These are phyloP conservation scores for Eriosoma lanigerum DNA, from an alignment of 1,140 invertebrate species.

Conservation along the genomic window DNA sequence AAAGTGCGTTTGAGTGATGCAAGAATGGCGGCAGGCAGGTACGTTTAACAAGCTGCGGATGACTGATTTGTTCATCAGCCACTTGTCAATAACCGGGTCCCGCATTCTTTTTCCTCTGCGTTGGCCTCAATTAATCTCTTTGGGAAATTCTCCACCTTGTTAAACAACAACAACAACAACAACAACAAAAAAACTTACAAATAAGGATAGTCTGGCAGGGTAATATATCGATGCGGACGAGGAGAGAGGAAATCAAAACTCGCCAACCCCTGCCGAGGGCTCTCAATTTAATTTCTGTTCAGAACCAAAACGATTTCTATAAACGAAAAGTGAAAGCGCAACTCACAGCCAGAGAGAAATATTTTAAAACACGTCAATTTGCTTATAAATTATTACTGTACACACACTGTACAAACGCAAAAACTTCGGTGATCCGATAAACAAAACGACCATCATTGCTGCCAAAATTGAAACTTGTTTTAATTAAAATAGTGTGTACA, in stretches of 20 bases:
- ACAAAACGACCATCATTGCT: neutral
- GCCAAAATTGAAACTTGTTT: slow-evolving; percentile 13
- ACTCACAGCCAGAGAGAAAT: neutral
- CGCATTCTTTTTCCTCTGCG: slow-evolving; percentile 18
- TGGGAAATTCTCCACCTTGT: slow-evolving; percentile 40
- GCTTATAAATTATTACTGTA: slow-evolving; percentile 6
- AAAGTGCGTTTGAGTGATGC: slow-evolving; percentile 44
- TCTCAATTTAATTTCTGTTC: slow-evolving; percentile 10
- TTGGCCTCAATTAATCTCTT: slow-evolving; percentile 50
- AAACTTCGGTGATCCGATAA: slow-evolving; percentile 37
- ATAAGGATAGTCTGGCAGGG: neutral
- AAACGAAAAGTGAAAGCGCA: slow-evolving; percentile 22
- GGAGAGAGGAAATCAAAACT: slow-evolving; percentile 17
- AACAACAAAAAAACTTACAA: neutral
- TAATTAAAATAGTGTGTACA: slow-evolving; percentile 24
- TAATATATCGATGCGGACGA: neutral
- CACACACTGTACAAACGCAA: neutral
- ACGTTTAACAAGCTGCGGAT: slow-evolving; percentile 47
- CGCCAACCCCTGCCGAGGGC: neutral
- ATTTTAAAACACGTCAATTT: slow-evolving; percentile 11
- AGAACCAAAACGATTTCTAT: neutral
- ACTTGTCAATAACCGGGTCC: slow-evolving; percentile 47
- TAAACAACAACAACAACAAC: slow-evolving; percentile 34
- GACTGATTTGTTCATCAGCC: slow-evolving; percentile 49
- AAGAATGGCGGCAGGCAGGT: slow-evolving; percentile 26